Base-by-base conservation (phyloP, 2,113 vertebrate species). In the Dipodomys spectabilis region DNA sequence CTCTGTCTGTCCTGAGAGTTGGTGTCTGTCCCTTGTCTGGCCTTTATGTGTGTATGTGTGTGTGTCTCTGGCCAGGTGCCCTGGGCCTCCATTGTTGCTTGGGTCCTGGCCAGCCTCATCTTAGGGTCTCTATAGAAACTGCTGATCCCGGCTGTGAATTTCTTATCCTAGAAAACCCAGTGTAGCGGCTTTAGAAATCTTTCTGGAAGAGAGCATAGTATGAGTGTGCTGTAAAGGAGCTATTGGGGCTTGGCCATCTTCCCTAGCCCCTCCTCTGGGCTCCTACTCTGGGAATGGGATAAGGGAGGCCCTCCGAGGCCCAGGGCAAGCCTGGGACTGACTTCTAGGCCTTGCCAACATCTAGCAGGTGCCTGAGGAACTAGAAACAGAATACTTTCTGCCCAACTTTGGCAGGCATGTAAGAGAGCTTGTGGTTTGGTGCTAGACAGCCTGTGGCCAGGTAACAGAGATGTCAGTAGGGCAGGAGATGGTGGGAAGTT, bases 41-140 rank as follows among this genome's bases (percentile, higher is more conserved):
- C 74, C 73, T 97, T 91, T 94, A 88, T 95, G 93, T 83, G 53
- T 57, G 53, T 57, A 3, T 57, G 53, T 57, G 53, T 57, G 13
- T 57, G 13, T 57, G 53, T 73, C 88, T 92, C 93, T 96, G 93
- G 96, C 91, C 94, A 92, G 87, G 90, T 75, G 89, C 92, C 93
- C 91, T 93, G 71, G 49, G 79, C 79, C 94, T 94, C 95, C 95
- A 22, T 82, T 95, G 90, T 88, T 94, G 67, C 44, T 92, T 97
- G 97, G 96, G 95, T 81, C 68, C 73, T 72, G 72, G 96, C 97
- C 97, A 97, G 73, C 23, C 96, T 93, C 95, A 95, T 95, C 96
- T 83, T 92, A 77, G 95, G 95, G 97, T 97, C 97, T 97, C 96
- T 97, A 97, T 97, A 96, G 97, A 97, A 97, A 97, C 96, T 95